These are phyloP conservation scores for Campylomormyrus tamandua DNA, from an alignment of 2,113 vertebrate genomes.

Conservation along the genomic window DNA sequence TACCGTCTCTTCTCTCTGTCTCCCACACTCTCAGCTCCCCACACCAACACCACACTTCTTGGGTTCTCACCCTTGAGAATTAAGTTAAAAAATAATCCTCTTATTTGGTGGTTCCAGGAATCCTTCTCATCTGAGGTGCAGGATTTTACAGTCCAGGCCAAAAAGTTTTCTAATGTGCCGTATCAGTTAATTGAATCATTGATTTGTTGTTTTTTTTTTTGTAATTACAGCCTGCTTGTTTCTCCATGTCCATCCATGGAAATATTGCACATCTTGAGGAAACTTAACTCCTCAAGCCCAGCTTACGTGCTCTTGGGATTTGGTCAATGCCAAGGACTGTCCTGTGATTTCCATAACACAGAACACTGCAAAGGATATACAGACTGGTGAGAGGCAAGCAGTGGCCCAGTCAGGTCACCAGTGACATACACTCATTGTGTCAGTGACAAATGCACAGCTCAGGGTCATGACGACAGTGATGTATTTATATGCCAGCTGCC, in stretches of 20 bases:
- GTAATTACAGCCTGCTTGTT: not conserved
- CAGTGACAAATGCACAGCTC: not conserved
- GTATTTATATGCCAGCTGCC: not conserved
- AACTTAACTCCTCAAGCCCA: not conserved
- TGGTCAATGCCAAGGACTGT: not conserved
- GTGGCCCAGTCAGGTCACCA: not conserved
- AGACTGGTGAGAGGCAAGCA: not conserved
- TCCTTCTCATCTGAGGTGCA: not conserved
- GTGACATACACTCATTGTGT: not conserved
- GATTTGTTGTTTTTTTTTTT: not conserved
- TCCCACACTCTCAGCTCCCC: not conserved
- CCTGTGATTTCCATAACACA: not conserved
- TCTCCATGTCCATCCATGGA: not conserved
- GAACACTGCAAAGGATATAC: not conserved
- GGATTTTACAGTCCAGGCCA: not conserved
- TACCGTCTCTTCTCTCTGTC: not conserved
- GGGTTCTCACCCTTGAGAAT: not conserved
- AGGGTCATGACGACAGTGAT: not conserved
- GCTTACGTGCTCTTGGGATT: not conserved
- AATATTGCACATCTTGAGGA: not conserved
- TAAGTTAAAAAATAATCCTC: not conserved
- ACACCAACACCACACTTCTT: not conserved
- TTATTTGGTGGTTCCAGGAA: not conserved
- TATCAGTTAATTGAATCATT: not conserved
- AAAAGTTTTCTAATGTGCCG: not conserved